phyloP scores from a whole-genome alignment of 1,140 invertebrate genomes.

The Mya arenaria region DNA sequence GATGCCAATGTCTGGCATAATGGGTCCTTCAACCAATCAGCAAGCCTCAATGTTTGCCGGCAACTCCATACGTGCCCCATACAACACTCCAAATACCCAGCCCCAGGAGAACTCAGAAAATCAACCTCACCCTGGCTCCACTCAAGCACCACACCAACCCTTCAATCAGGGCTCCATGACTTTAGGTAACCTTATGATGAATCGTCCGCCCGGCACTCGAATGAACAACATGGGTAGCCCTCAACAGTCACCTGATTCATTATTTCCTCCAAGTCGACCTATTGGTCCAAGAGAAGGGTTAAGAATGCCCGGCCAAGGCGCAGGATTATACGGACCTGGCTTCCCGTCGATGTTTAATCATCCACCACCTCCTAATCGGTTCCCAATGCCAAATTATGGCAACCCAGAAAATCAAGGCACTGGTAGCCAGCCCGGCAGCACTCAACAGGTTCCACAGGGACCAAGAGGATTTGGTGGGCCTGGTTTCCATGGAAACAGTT shows the following conservation, averaged over 20 bases:
- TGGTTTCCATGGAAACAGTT: constrained; percentile 16
- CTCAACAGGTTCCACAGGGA: constrained; percentile 4
- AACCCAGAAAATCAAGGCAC: constrained; percentile 1
- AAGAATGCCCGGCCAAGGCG: too few relatives aligned
- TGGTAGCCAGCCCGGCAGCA: constrained; percentile 1
- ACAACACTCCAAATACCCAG: background rate
- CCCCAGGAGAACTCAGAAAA: too few relatives aligned
- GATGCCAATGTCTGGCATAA: too few relatives aligned
- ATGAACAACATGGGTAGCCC: too few relatives aligned
- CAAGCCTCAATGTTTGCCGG: background rate
- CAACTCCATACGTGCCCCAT: background rate
- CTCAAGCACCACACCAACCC: too few relatives aligned
- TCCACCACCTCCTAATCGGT: constrained; percentile 45
- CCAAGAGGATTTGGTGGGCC: background rate
- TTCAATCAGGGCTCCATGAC: too few relatives aligned
- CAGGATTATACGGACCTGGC: constrained; percentile 27
- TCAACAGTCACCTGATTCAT: too few relatives aligned
- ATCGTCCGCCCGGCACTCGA: constrained; percentile 1
- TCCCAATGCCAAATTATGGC: constrained; percentile 25
- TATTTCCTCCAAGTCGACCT: background rate
- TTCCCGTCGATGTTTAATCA: constrained; percentile 45
- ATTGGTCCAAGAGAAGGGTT: background rate
- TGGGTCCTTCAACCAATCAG: background rate
- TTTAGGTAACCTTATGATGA: constrained; percentile 39
- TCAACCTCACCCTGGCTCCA: too few relatives aligned